Evolutionary conservation across 2,797 vertebrate species (phyloP).

Genomic region (Sus cebifrons): DNA sequence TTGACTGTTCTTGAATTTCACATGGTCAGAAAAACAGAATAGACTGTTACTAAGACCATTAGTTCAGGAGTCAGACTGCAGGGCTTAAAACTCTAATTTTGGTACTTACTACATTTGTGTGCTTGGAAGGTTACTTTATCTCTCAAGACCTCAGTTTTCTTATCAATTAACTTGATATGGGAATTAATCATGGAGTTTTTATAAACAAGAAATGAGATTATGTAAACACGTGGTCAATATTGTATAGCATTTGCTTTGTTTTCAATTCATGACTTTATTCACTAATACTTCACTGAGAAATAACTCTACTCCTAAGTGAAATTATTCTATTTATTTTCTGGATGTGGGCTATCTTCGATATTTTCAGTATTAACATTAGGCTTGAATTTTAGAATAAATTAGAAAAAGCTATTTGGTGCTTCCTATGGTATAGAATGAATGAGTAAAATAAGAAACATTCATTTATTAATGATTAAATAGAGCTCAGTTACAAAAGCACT

Average conservation of each 20-base stretch:
- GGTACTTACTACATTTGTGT: not conserved
- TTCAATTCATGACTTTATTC: constrained; percentile 22
- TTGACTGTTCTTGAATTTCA: not conserved
- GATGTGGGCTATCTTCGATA: not conserved
- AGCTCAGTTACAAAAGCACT: not conserved
- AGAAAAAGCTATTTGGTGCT: too few species aligned
- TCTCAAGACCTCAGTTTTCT: not conserved
- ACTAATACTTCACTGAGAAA: not conserved
- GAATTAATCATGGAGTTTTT: not conserved
- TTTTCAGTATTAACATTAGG: constrained; percentile 11
- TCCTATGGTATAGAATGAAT: not conserved
- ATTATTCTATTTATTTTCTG: not conserved
- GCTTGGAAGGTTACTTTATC: not conserved
- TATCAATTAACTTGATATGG: not conserved
- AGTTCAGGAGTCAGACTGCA: not conserved
- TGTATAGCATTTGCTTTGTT: not conserved
- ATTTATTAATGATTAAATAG: not conserved
- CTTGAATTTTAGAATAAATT: not conserved
- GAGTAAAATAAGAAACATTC: not conserved
- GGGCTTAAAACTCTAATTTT: not conserved
- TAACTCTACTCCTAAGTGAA: not conserved
- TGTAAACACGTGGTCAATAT: not conserved
- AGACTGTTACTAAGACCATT: not conserved
- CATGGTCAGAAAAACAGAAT: not conserved
- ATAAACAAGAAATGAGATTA: not conserved